These are phyloP conservation scores for Delphinapterus leucas DNA, from an alignment of 2,113 vertebrate genomes.

Conservation along the genomic window DNA sequence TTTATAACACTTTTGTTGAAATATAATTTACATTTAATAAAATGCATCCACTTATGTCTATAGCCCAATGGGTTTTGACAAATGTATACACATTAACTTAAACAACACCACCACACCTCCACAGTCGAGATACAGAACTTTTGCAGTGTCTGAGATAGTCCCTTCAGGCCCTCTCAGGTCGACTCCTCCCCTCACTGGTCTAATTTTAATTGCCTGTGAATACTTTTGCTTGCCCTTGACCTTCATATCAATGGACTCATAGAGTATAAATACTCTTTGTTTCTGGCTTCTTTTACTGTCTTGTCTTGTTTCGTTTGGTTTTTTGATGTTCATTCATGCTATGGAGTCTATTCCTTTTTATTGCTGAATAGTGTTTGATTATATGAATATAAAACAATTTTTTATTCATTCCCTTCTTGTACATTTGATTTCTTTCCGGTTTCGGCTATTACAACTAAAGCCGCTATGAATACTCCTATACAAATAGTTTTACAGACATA, in stretches of 20 bases:
- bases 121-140: neutral
- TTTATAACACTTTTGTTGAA: neutral
- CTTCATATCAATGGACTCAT: neutral
- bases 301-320: neutral
- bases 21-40: neutral
- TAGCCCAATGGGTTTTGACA: neutral
- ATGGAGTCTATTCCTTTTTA: neutral
- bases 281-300: neutral
- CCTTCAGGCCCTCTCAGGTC: neutral
- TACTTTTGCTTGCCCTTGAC: neutral
- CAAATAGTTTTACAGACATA: neutral
- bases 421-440: neutral
- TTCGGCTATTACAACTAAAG: neutral
- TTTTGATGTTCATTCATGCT: neutral
- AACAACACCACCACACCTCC: neutral
- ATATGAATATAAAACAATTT: neutral
- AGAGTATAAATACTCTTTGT: neutral
- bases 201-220: neutral
- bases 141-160: fast-evolving
- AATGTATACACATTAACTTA: neutral
- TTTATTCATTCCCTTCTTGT: neutral
- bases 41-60: neutral
- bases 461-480: neutral
- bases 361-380: neutral
- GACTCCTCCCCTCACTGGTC: neutral